Percentiles rank a stretch among this genome's conserved stretches.
phyloP scores from a whole-genome alignment of 2,888 invertebrate species.

The Apocheima hispidaria region DNA sequence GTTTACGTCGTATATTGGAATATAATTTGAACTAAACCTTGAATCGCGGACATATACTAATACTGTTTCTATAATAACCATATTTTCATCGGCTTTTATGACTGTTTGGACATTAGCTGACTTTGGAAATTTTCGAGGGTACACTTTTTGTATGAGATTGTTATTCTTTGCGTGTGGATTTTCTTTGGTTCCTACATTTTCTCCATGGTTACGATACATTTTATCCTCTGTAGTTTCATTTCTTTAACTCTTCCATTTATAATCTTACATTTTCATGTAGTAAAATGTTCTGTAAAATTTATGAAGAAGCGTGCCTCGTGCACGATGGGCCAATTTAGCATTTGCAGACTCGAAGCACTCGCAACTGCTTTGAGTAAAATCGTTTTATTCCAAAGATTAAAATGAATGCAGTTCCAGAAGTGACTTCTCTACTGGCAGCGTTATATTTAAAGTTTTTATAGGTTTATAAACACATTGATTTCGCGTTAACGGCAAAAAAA shows the following conservation, averaged over 20 bases:
- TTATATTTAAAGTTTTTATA: too few species aligned
- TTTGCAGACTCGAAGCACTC: constrained; percentile 65
- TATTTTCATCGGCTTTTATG: too few species aligned
- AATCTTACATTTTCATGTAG: neutral
- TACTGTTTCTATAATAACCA: too few species aligned
- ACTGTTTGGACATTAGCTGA: too few species aligned
- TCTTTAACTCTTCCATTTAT: neutral
- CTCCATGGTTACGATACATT: neutral
- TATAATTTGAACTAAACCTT: too few species aligned
- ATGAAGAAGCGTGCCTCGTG: constrained; percentile 65
- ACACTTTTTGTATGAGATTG: too few species aligned
- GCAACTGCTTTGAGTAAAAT: constrained; percentile 61
- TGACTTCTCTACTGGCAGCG: too few species aligned
- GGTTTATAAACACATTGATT: too few species aligned
- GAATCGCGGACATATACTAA: too few species aligned
- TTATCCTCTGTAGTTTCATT: neutral
- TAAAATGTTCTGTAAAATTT: constrained; percentile 44
- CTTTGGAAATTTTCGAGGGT: too few species aligned
- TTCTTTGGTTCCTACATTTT: neutral
- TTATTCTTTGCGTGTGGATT: neutral
- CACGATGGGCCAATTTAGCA: constrained; percentile 75
- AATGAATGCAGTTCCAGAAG: constrained; percentile 35
- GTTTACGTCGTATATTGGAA: too few species aligned
- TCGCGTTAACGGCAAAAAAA: too few species aligned
- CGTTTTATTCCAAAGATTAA: constrained; percentile 65